Percentiles rank a stretch among this genome's conserved stretches.
phyloP scores from a whole-genome alignment of 2,888 invertebrate species.

The Xestia xanthographa region DNA sequence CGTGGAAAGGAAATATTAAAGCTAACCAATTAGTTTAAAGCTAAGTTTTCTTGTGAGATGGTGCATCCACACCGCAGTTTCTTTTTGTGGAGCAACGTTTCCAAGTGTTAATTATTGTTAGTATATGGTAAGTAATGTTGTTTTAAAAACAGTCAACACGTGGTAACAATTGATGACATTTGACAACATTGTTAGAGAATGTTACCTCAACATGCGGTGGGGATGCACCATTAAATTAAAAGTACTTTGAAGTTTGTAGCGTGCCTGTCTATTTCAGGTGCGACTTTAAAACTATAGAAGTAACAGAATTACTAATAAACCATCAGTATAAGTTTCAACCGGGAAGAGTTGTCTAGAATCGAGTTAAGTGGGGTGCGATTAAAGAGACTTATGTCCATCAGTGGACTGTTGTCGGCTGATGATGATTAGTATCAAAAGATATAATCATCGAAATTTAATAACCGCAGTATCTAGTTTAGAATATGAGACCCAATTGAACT shows the following conservation, averaged over 20 bases:
- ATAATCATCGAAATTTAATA: not conserved
- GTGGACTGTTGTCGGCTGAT: not conserved
- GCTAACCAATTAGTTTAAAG: not conserved
- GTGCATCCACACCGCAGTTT: no score
- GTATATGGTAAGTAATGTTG: no score
- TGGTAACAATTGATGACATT: no score
- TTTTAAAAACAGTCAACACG: no score
- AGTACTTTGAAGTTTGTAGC: not conserved
- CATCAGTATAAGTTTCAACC: not conserved
- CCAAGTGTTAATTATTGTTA: no score
- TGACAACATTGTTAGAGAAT: no score
- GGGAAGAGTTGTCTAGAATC: not conserved
- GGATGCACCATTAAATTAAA: not conserved
- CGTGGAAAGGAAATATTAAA: not conserved
- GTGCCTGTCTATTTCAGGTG: not conserved
- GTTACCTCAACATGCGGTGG: no score
- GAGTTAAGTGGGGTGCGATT: not conserved
- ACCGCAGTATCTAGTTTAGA: slow-evolving; percentile 16
- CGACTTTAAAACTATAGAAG: not conserved
- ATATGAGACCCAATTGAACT: slow-evolving; percentile 41
- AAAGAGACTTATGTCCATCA: not conserved
- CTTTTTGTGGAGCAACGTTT: no score
- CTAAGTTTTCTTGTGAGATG: not conserved
- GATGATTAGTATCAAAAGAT: slow-evolving; percentile 1
- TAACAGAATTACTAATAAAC: not conserved